Evolutionary conservation across 1,140 invertebrate species (phyloP).

Genomic region (Tetramorium simillimum): DNA sequence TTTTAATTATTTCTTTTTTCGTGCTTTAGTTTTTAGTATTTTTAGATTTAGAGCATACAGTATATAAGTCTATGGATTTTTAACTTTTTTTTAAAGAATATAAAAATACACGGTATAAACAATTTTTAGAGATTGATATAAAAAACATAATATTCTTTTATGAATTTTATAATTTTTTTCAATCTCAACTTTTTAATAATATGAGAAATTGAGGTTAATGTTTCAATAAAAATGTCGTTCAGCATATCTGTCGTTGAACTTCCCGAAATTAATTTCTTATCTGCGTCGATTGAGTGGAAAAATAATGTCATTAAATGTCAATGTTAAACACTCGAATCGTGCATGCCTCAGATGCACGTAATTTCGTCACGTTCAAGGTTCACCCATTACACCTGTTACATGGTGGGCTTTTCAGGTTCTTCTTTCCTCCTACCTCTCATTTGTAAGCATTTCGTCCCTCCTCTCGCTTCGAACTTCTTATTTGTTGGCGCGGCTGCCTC

Average conservation of each 20-base stretch:
- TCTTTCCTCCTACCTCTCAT: conserved; percentile 59
- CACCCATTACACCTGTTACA: conserved; percentile 64
- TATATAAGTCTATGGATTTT: neutral
- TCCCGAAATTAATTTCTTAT: conserved; percentile 60
- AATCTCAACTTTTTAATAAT: neutral
- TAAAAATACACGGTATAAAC: neutral
- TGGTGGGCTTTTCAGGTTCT: conserved; percentile 26
- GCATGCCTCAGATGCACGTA: conserved; percentile 49
- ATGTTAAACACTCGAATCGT: conserved; percentile 42
- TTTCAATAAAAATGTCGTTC: neutral
- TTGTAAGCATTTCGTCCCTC: conserved; percentile 63
- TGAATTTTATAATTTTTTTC: neutral
- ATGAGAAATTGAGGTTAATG: neutral
- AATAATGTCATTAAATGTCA: conserved; percentile 59
- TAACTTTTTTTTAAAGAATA: neutral
- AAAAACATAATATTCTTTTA: neutral
- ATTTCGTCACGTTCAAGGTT: conserved; percentile 22
- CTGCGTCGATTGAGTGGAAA: conserved; percentile 17
- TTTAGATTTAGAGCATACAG: neutral
- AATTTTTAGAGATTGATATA: neutral
- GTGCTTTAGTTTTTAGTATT: neutral
- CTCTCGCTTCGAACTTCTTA: conserved; percentile 59
- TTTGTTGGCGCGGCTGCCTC: conserved; percentile 67
- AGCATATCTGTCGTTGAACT: neutral
- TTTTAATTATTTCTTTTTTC: neutral